Percentiles rank a stretch among this genome's conserved stretches.
These are phyloP conservation scores for Albula glossodonta DNA, from an alignment of 2,113 vertebrate genomes.

Conservation along the genomic window DNA sequence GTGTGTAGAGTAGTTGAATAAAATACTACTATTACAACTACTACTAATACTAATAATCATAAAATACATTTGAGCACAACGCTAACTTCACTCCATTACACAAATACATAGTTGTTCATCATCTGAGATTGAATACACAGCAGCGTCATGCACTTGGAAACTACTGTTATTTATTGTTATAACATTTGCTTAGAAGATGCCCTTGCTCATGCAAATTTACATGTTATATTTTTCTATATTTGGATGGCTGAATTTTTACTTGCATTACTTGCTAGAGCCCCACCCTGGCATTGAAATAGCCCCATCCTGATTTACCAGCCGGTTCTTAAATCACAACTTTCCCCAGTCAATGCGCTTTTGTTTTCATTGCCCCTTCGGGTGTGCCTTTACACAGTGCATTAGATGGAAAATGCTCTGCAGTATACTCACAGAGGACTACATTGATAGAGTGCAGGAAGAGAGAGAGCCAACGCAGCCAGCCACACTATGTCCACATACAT, in stretches of 20 bases:
- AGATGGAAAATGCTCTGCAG: not conserved
- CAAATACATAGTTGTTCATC: not conserved
- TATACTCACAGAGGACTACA: constrained; percentile 10
- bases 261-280: not conserved
- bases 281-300: not conserved
- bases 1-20: too few species aligned
- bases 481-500: not conserved
- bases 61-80: too few species aligned
- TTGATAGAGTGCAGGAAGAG: constrained; percentile 11
- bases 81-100: too few species aligned
- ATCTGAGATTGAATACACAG: not conserved
- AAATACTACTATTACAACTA: too few species aligned
- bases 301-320: not conserved
- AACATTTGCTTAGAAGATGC: not conserved
- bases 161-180: not conserved
- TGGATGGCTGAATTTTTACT: too few species aligned
- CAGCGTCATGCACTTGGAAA: not conserved
- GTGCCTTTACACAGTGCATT: too few species aligned
- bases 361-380: not conserved
- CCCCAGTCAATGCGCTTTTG: not conserved
- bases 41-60: too few species aligned
- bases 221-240: not conserved
- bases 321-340: not conserved
- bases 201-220: not conserved
- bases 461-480: not conserved